phyloP scores from a whole-genome alignment of 2,113 vertebrate genomes.

The Ornithorhynchus anatinus region DNA sequence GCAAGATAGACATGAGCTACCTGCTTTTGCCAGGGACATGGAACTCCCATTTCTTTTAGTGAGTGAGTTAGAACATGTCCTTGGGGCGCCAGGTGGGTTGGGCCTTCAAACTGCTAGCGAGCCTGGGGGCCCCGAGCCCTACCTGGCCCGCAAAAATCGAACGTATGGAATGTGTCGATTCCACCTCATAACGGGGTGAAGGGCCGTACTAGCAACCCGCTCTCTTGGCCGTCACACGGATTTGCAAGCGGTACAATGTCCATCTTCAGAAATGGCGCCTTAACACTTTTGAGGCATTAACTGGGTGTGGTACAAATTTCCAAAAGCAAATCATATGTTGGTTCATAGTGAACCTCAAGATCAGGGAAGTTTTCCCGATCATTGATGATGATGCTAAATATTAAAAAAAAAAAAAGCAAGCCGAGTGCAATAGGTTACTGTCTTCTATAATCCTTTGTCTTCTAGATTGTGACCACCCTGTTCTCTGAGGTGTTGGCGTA shows the following conservation, averaged over 20 bases:
- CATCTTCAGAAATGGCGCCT: not conserved
- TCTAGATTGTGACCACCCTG: not conserved
- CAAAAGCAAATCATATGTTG: not conserved
- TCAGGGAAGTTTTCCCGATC: slow-evolving; percentile 7
- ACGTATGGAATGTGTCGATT: not conserved
- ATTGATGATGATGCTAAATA: slow-evolving; percentile 4
- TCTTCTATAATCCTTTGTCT: slow-evolving; percentile 14
- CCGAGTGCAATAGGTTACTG: slow-evolving; percentile 39
- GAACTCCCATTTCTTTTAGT: rapidly evolving
- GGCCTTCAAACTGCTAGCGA: not conserved
- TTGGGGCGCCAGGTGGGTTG: not conserved
- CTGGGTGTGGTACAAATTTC: not conserved
- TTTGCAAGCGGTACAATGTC: not conserved
- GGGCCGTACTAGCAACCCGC: slow-evolving; percentile 8
- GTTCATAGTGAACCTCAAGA: slow-evolving; percentile 11
- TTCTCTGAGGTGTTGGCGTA: not conserved
- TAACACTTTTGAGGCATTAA: rapidly evolving
- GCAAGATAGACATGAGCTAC: not conserved
- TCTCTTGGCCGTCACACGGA: not conserved
- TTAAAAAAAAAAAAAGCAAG: not conserved
- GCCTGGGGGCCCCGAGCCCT: not conserved
- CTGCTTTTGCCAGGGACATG: not conserved
- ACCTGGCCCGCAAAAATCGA: not conserved
- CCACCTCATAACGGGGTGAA: rapidly evolving
- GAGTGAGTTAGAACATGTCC: not conserved